These are phyloP conservation scores for Numenius phaeopus DNA, from an alignment of 2,797 vertebrate genomes.

Conservation along the genomic window DNA sequence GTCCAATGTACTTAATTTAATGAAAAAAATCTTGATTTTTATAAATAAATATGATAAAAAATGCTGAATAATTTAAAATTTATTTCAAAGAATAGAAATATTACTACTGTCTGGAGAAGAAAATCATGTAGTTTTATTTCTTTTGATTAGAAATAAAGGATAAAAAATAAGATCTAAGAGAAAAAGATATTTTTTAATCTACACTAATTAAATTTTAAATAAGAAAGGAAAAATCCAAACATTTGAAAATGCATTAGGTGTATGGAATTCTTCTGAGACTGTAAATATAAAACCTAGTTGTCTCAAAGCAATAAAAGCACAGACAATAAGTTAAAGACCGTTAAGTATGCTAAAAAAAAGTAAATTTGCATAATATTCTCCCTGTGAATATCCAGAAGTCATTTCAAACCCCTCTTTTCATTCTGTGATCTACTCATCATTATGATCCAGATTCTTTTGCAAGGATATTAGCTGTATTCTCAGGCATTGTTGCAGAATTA, in stretches of 20 bases:
- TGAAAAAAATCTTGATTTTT: not conserved
- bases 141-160: not conserved
- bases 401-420: not conserved
- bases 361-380: not conserved
- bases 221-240: not conserved
- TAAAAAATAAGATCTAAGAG: not conserved
- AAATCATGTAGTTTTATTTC: not conserved
- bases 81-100: not conserved
- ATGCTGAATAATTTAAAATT: not conserved
- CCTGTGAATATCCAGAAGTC: not conserved
- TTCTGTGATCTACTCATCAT: not conserved
- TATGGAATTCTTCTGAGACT: not conserved
- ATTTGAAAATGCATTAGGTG: not conserved
- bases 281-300: not conserved
- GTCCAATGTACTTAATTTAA: not conserved
- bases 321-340: not conserved
- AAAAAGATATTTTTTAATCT: not conserved
- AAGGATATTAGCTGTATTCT: not conserved
- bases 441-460: not conserved
- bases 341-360: not conserved
- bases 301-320: not conserved
- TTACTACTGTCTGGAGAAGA: not conserved
- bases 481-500: not conserved
- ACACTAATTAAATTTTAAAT: not conserved
- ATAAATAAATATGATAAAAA: not conserved